These are phyloP conservation scores for Centroberyx gerrardi DNA, from an alignment of 2,797 vertebrate genomes.

Conservation along the genomic window DNA sequence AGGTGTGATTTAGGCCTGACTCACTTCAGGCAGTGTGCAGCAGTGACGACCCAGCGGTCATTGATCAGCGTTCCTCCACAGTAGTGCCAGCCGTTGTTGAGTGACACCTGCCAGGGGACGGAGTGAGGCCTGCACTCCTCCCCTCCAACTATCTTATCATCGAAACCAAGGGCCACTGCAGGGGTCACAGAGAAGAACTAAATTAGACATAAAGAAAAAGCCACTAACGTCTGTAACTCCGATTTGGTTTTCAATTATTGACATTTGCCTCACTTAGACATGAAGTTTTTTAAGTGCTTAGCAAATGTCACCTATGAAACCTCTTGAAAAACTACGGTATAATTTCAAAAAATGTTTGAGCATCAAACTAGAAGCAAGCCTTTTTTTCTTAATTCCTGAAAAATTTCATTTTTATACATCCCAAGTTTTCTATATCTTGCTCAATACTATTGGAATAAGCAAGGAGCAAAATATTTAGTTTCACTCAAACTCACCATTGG, in stretches of 20 bases:
- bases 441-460: too few species aligned
- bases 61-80: conserved; percentile 73
- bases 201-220: not conserved
- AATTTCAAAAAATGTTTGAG: too few species aligned
- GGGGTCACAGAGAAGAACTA: not conserved
- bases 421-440: not conserved
- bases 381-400: not conserved
- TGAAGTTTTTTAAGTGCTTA: too few species aligned
- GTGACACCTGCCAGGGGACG: conserved; percentile 72
- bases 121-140: conserved; percentile 59
- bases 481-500: conserved; percentile 39
- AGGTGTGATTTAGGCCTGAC: conserved; percentile 3
- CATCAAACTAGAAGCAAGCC: too few species aligned
- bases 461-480: not conserved
- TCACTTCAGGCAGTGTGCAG: conserved; percentile 73
- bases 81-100: conserved; percentile 58
- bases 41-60: conserved; percentile 66
- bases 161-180: conserved; percentile 25
- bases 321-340: not conserved
- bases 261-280: too few species aligned
- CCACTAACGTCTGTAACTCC: too few species aligned
- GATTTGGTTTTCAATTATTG: too few species aligned
- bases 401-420: not conserved
- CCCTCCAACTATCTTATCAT: conserved; percentile 71
- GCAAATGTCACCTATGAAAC: not conserved